Evolutionary conservation across 2,888 invertebrate species (phyloP).

Genomic region (Eupelmus urozonus): DNA sequence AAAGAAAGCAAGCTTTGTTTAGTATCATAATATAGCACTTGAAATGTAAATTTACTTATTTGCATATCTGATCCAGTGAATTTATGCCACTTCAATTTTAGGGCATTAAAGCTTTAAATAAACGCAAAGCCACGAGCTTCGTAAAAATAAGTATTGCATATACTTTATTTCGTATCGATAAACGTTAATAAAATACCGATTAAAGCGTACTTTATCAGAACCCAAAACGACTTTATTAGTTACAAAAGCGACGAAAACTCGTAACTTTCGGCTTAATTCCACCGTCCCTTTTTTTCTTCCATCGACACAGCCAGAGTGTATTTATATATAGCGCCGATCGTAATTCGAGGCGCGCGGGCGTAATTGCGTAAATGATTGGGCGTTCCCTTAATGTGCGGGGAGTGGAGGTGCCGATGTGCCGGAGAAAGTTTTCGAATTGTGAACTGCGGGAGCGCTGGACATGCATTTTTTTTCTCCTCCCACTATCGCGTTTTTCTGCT

Average conservation of each 20-base stretch:
- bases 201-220: background rate
- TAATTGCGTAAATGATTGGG: slow-evolving; percentile 44
- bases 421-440: slow-evolving; percentile 46
- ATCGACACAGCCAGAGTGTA: background rate
- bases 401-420: slow-evolving; percentile 16
- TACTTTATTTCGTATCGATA: background rate
- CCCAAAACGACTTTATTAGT: background rate
- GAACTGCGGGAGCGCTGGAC: background rate
- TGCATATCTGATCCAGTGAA: no score
- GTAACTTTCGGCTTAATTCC: slow-evolving; percentile 1
- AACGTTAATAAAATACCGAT: background rate
- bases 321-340: background rate
- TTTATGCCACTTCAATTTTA: no score
- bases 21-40: no score
- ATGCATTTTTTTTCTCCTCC: background rate
- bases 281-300: background rate
- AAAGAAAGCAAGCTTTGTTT: no score
- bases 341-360: background rate
- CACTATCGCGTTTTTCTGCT: slow-evolving; percentile 24
- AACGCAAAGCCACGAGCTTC: no score
- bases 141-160: no score
- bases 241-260: slow-evolving; percentile 5
- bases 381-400: slow-evolving; percentile 26
- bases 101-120: no score
- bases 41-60: no score